A percentile compares a stretch with the other conserved stretches of the same genome.
Evolutionary conservation across 1,140 invertebrate species (phyloP).

Genomic region (Habropoda laboriosa): DNA sequence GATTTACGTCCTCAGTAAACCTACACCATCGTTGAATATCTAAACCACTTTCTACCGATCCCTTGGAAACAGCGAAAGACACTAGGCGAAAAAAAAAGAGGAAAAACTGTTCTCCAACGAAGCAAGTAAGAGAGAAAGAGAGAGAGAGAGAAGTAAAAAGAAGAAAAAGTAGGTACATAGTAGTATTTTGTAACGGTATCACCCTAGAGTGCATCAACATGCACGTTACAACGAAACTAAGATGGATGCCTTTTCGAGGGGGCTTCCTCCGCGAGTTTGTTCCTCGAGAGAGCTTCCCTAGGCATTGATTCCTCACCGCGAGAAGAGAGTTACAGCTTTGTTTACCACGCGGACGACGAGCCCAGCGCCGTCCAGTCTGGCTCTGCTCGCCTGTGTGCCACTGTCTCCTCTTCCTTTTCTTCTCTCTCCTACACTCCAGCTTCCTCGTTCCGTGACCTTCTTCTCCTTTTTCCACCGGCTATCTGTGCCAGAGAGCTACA

Average conservation of each 20-base stretch:
- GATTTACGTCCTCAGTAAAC: too few relatives aligned
- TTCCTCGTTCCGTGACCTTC: slow-evolving; percentile 1
- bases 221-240: slow-evolving; percentile 71
- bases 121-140: neutral
- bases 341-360: slow-evolving; percentile 79
- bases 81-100: too few relatives aligned
- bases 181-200: neutral
- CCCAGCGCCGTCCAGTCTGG: slow-evolving; percentile 81
- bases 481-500: slow-evolving; percentile 49
- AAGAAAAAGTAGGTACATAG: neutral
- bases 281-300: slow-evolving; percentile 50
- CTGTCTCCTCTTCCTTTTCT: slow-evolving; percentile 49
- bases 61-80: too few relatives aligned
- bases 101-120: too few relatives aligned
- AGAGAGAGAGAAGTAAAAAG: neutral
- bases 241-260: slow-evolving; percentile 71
- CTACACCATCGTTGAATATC: too few relatives aligned
- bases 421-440: slow-evolving; percentile 20
- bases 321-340: slow-evolving; percentile 82
- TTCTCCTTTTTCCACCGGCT: slow-evolving; percentile 6
- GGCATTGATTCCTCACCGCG: slow-evolving; percentile 79
- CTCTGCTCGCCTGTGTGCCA: slow-evolving; percentile 58
- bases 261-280: slow-evolving; percentile 56
- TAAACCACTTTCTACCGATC: too few relatives aligned
- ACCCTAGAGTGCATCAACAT: slow-evolving; percentile 70